phyloP scores from a whole-genome alignment of 2,113 vertebrate species.

The Urocynchramus pylzowi region DNA sequence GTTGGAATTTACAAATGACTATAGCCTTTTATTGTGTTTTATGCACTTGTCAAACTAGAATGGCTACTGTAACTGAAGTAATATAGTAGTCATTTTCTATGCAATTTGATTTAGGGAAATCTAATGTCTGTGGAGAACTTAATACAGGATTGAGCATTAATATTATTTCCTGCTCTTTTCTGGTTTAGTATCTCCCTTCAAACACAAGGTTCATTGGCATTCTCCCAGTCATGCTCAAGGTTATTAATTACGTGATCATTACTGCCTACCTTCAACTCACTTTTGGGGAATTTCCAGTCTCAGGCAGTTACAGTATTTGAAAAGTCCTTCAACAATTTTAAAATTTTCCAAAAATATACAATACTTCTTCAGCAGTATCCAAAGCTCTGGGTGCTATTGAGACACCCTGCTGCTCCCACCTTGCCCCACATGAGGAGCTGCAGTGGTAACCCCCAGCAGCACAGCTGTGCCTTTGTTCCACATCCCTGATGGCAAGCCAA shows the following conservation, averaged over 20 bases:
- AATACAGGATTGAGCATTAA: neutral
- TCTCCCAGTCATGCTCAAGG: neutral
- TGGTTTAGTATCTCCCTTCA: neutral
- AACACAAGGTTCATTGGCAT: neutral
- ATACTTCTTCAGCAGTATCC: neutral
- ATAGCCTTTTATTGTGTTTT: slow-evolving; percentile 15
- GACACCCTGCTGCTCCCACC: neutral
- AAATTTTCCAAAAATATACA: neutral
- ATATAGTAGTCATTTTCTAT: neutral
- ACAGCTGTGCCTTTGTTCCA: neutral
- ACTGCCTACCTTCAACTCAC: neutral
- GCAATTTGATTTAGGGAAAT: neutral
- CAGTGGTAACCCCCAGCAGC: neutral
- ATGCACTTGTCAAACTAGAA: slow-evolving; percentile 24
- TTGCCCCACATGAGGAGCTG: neutral
- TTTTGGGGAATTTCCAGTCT: neutral
- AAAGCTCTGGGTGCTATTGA: neutral
- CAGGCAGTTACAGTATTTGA: neutral
- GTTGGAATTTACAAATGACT: neutral
- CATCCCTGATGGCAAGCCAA: rapidly evolving
- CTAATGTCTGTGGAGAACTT: neutral
- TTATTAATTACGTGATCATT: neutral
- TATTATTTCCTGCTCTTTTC: neutral
- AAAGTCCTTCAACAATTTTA: neutral
- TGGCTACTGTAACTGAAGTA: neutral